phyloP scores from a whole-genome alignment of 2,888 invertebrate genomes.

The Labia minor region DNA sequence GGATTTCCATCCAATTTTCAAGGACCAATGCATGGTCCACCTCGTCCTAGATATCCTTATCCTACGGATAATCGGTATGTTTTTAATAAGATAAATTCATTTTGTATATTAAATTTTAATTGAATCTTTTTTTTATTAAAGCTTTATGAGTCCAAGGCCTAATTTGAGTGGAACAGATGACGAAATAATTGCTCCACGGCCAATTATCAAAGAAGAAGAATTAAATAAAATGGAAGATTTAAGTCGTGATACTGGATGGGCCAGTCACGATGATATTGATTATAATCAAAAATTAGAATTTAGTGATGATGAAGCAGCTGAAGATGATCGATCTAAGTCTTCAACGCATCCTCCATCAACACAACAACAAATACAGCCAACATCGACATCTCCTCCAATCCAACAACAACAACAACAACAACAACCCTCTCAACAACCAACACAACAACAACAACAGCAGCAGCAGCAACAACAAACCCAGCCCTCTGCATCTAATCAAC shows the following conservation, averaged over 20 bases:
- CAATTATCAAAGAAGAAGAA: slow-evolving; percentile 88
- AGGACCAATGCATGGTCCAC: slow-evolving; percentile 33
- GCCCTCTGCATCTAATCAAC: neutral
- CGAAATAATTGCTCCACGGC: slow-evolving; percentile 58
- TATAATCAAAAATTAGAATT: slow-evolving; percentile 90
- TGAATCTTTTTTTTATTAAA: neutral
- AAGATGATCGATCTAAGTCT: slow-evolving; percentile 27
- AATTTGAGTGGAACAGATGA: slow-evolving; percentile 17
- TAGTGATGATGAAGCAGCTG: slow-evolving; percentile 71
- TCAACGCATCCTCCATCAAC: slow-evolving; percentile 33
- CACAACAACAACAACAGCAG: neutral
- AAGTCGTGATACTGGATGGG: slow-evolving; percentile 83
- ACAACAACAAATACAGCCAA: slow-evolving; percentile 30
- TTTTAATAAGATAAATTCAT: slow-evolving; percentile 20
- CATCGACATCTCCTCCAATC: slow-evolving; percentile 21
- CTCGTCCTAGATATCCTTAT: slow-evolving; percentile 36
- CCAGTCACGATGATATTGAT: slow-evolving; percentile 84
- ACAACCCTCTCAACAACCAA: slow-evolving; percentile 31
- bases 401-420: slow-evolving; percentile 28
- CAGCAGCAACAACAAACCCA: slow-evolving; percentile 33
- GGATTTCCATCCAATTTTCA: slow-evolving; percentile 35
- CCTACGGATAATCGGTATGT: slow-evolving; percentile 29
- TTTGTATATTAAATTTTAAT: neutral
- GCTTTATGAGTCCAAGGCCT: slow-evolving; percentile 15
- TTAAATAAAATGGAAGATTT: slow-evolving; percentile 86